Base-by-base conservation (phyloP, 2,113 vertebrate genomes). In the Raja brachyura region DNA sequence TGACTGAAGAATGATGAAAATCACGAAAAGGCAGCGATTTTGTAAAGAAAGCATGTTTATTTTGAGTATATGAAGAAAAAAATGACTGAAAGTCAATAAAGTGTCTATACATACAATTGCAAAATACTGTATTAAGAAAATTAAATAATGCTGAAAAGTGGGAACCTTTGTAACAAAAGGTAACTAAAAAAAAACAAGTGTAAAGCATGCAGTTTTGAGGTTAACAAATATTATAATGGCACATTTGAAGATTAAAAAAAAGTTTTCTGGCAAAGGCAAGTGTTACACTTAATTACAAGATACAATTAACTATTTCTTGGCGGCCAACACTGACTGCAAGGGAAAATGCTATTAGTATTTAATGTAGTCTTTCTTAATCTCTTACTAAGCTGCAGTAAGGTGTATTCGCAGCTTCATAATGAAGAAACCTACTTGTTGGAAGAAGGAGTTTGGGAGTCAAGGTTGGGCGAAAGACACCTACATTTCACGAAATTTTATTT, bases 121-220 rank as follows among this genome's bases (percentile, higher is more conserved):
- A 93, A 79, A 93, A 78, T 93, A 93, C 93, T 61, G 93, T 78
- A 93, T 79, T 93, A 78, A 78, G 76, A 95, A 94, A 97, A 96
- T 97, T 95, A 97, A 97, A 97, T 97, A 96, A 94, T 94, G 95
- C 95, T 96, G 94, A 96, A 96, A 96, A 95, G 95, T 95, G 94
- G 97, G 96, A 92, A 92, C 11, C 73, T 90, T 92, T 92, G 83
- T 96, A 95, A 94, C 95, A 96, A 96, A 96, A 95, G 96, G 95
- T 95, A 76, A 63, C 95, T 93, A 95, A 94, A 93, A 93, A 94
- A 93, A 93, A 95, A 95, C 95, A 93, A 93, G 94, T 95, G 95
- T 95, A 96, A 96, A 97, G 96, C 97, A 98, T 97, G 97, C 96
- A 97, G 94, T 96, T 94, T 96, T 95, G 95, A 95, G 95, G 96